Evolutionary conservation across 2,797 vertebrate species (phyloP), one percentile per base, ranked within the genome.

Genomic region (Neoniphon sammara): DNA sequence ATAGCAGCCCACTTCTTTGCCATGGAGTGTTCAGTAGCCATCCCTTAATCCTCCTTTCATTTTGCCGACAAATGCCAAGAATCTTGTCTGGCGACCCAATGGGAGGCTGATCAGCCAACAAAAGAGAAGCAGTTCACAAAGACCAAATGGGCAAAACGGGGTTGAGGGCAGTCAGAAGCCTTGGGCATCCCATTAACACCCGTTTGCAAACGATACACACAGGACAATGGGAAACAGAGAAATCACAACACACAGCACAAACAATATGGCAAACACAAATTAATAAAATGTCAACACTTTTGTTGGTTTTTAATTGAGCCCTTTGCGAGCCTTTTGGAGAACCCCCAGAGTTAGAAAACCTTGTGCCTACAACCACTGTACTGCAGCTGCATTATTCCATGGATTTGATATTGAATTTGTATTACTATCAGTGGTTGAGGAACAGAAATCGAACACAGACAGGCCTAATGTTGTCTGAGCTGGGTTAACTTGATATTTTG

Each of bases 41-140:
- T 91, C 93, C 93, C 90, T 93, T 97, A 97, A 98, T 97, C 96
- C 95, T 83, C 90, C 96, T 98, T 98, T 97, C 96, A 97, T 97
- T 97, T 93, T 81, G 91, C 96, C 95, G 95, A 96, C 96, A 95
- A 96, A 97, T 95, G 95, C 94, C 94, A 95, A 95, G 96, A 96
- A 96, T 96, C 94, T 94, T 95, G 95, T 96, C 95, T 94, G 95
- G 92, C 79, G 90, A 93, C 95, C 95, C 96, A 93, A 95, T 92
- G 93, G 95, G 96, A 96, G 95, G 94, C 96, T 96, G 96, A 97
- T 96, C 95, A 96, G 93, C 86, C 92, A 93, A 97, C 96, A 98
- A 98, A 97, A 95, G 95, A 91, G 87, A 91, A 91, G 95, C 93
- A 91, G 93, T 93, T 94, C 96, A 95, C 95, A 89, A 91, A 91